Evolutionary conservation across 2,888 invertebrate genomes (phyloP).

Genomic region (Salticus scenicus): DNA sequence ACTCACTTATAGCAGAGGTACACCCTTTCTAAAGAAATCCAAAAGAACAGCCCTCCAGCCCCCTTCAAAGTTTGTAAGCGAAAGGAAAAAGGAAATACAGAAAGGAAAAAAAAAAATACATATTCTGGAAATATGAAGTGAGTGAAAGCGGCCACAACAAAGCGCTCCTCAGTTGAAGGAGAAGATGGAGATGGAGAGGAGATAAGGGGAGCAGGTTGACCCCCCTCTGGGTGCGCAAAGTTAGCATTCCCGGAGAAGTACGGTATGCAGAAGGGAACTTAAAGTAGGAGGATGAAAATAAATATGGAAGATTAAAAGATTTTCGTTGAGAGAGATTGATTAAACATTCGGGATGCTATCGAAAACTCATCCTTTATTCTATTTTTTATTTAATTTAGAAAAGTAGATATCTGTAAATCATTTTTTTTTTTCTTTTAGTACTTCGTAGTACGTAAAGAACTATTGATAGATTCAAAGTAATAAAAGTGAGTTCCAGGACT

Average conservation of each 20-base stretch:
- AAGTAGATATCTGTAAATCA: too few species aligned
- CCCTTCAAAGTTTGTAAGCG: slow-evolving; percentile 20
- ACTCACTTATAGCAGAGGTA: slow-evolving; percentile 46
- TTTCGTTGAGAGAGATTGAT: neutral
- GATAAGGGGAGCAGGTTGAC: slow-evolving; percentile 21
- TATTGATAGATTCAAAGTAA: too few species aligned
- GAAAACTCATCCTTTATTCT: neutral
- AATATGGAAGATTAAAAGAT: neutral
- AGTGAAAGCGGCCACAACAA: slow-evolving; percentile 61
- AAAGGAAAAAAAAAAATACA: slow-evolving; percentile 21
- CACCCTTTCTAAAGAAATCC: slow-evolving; percentile 24
- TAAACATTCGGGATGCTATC: neutral
- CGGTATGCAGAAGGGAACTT: slow-evolving; percentile 28
- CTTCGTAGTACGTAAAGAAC: too few species aligned
- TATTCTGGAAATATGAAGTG: slow-evolving; percentile 61
- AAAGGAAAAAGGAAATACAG: neutral
- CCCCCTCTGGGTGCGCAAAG: slow-evolving; percentile 38
- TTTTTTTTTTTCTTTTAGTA: too few species aligned
- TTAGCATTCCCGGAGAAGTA: slow-evolving; percentile 38
- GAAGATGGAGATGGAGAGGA: slow-evolving; percentile 33
- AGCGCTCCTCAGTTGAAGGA: slow-evolving; percentile 18
- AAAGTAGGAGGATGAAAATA: neutral
- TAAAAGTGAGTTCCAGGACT: too few species aligned
- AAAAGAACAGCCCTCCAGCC: slow-evolving; percentile 52
- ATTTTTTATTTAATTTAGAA: too few species aligned